A percentile compares a stretch with the other conserved stretches of the same genome.
phyloP scores from a whole-genome alignment of 1,140 invertebrate genomes.

The Megalopta genalis region DNA sequence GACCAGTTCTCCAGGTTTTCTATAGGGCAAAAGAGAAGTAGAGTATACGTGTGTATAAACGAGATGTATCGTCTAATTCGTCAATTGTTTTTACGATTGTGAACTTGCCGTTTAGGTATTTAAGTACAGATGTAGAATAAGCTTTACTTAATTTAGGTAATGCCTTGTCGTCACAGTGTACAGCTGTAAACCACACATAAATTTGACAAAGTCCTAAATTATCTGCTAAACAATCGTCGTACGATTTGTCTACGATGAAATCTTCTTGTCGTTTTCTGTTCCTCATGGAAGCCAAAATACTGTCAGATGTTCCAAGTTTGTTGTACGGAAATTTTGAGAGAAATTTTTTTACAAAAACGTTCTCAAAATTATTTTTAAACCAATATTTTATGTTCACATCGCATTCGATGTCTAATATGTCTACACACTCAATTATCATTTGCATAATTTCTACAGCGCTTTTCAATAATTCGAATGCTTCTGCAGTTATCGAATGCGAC shows the following conservation, averaged over 20 bases:
- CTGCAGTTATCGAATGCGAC: conserved; percentile 79
- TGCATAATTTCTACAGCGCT: conserved; percentile 81
- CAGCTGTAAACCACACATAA: conserved; percentile 72
- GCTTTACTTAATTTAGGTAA: conserved; percentile 64
- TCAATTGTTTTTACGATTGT: conserved; percentile 3
- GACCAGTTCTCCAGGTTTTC: conserved; percentile 68
- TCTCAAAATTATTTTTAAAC: conserved; percentile 80
- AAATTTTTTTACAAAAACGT: conserved; percentile 79
- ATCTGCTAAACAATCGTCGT: conserved; percentile 62
- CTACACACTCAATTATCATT: conserved; percentile 80
- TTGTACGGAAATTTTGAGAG: conserved; percentile 81
- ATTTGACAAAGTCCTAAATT: conserved; percentile 74
- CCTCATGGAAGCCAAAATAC: neutral
- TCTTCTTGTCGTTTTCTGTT: conserved; percentile 66
- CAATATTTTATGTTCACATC: conserved; percentile 66
- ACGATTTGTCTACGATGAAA: conserved; percentile 43
- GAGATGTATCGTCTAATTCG: conserved; percentile 1
- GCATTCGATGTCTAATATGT: conserved; percentile 69
- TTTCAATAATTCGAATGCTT: conserved; percentile 81
- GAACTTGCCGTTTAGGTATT: conserved; percentile 61
- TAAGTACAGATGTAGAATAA: conserved; percentile 51
- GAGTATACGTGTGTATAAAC: neutral
- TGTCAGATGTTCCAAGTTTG: conserved; percentile 43
- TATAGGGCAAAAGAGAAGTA: conserved; percentile 44
- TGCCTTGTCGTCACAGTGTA: conserved; percentile 46